Percentiles rank a stretch among this genome's conserved stretches.
Conservation (phyloP, 2,888 invertebrate species). For the Melipona beecheii region DNA sequence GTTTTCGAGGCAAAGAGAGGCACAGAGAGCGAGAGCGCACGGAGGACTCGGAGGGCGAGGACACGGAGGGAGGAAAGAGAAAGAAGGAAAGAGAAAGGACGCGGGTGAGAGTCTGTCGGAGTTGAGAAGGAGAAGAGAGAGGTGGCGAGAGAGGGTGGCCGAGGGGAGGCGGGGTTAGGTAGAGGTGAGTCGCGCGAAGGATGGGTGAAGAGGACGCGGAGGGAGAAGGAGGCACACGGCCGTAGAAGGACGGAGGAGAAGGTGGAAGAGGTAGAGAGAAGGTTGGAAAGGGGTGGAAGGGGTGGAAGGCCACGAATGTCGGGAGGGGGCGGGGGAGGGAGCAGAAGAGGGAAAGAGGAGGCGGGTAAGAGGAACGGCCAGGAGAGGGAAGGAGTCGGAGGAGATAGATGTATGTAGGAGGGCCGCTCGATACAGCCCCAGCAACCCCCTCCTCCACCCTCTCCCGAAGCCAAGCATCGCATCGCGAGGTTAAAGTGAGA, state of each 20-base stretch:
- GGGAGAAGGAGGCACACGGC: slow-evolving; percentile 63
- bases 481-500: slow-evolving; percentile 84
- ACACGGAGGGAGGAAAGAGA: slow-evolving; percentile 46
- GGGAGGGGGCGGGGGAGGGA: slow-evolving; percentile 77
- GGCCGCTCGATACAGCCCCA: slow-evolving; percentile 84
- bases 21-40: slow-evolving; percentile 63
- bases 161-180: slow-evolving; percentile 67
- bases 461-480: slow-evolving; percentile 82
- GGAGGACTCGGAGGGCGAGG: slow-evolving; percentile 56
- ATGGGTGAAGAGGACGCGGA: slow-evolving; percentile 69
- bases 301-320: slow-evolving; percentile 82
- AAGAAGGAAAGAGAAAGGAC: slow-evolving; percentile 50
- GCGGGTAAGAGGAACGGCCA: slow-evolving; percentile 70
- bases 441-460: slow-evolving; percentile 80
- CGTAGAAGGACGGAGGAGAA: slow-evolving; percentile 71
- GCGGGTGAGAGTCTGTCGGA: slow-evolving; percentile 55
- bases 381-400: slow-evolving; percentile 77
- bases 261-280: slow-evolving; percentile 75
- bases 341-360: slow-evolving; percentile 79
- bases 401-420: slow-evolving; percentile 84
- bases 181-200: slow-evolving; percentile 76
- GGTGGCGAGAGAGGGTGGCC: slow-evolving; percentile 42
- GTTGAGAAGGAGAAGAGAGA: slow-evolving; percentile 58
- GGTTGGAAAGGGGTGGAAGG: slow-evolving; percentile 78
- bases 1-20: slow-evolving; percentile 69